A percentile compares a stretch with the other conserved stretches of the same genome.
phyloP scores from a whole-genome alignment of 2,113 vertebrate species.

The Haliaeetus leucogaster region DNA sequence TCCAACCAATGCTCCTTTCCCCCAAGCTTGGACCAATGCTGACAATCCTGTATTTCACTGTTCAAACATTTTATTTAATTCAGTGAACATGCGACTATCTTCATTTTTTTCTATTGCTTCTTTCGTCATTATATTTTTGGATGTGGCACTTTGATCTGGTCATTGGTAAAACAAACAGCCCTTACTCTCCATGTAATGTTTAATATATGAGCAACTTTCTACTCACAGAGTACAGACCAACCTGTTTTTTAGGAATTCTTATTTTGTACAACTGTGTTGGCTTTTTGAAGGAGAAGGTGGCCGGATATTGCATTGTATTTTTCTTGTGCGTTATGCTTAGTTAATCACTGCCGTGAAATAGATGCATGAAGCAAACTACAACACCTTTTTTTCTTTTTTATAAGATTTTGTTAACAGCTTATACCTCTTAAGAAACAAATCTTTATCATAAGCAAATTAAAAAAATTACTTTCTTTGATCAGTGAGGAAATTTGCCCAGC shows the following conservation, averaged over 20 bases:
- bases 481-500: neutral
- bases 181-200: neutral
- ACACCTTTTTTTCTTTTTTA: neutral
- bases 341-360: neutral
- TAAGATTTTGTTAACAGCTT: neutral
- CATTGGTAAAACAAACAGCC: neutral
- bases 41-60: neutral
- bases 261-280: neutral
- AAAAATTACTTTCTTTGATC: neutral
- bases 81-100: neutral
- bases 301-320: neutral
- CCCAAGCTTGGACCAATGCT: neutral
- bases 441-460: neutral
- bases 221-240: neutral
- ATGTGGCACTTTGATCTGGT: neutral
- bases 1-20: neutral
- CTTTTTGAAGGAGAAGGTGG: neutral
- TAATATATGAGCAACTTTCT: neutral
- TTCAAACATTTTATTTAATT: neutral
- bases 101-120: neutral
- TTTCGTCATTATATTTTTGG: neutral
- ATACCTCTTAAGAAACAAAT: neutral
- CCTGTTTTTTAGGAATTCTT: neutral
- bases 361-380: neutral
- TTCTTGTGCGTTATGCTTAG: neutral